phyloP scores from a whole-genome alignment of 2,113 vertebrate genomes.

The Nothobranchius furzeri region DNA sequence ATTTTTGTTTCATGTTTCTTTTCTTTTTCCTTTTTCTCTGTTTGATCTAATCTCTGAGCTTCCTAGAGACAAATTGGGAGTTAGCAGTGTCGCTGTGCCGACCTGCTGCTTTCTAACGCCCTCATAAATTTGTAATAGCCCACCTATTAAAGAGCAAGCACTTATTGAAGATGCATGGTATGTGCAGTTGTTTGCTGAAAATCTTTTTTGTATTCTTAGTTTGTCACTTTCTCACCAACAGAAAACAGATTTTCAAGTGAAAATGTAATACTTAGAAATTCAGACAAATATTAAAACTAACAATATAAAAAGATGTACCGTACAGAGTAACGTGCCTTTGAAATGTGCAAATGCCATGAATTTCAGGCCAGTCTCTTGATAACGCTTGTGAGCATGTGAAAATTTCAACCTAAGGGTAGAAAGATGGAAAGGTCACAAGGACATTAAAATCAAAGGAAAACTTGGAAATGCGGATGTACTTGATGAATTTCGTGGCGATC shows the following conservation, averaged over 20 bases:
- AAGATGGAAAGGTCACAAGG: constrained; percentile 26
- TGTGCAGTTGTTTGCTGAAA: neutral
- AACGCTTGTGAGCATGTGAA: neutral
- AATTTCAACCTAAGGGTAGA: neutral
- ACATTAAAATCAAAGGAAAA: constrained; percentile 26
- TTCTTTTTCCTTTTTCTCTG: constrained; percentile 25
- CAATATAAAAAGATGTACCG: neutral
- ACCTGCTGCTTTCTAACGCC: constrained; percentile 10
- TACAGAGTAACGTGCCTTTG: neutral
- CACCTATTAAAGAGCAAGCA: constrained; percentile 5
- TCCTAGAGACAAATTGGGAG: constrained; percentile 65
- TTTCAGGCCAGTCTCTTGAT: neutral
- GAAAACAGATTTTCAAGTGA: too few relatives aligned
- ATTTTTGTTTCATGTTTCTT: constrained; percentile 26
- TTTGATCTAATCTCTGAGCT: constrained; percentile 62
- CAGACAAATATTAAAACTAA: neutral
- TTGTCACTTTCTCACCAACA: too few relatives aligned
- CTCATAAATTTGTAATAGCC: constrained; percentile 18
- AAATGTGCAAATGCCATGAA: neutral
- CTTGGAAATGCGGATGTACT: constrained; percentile 8
- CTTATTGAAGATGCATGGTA: too few relatives aligned
- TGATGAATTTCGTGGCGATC: constrained; percentile 12
- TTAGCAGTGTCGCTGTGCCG: constrained; percentile 31
- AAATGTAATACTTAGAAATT: neutral
- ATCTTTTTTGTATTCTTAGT: neutral